Base-by-base conservation (phyloP, 2,888 invertebrate species). In the Rapana venosa region DNA sequence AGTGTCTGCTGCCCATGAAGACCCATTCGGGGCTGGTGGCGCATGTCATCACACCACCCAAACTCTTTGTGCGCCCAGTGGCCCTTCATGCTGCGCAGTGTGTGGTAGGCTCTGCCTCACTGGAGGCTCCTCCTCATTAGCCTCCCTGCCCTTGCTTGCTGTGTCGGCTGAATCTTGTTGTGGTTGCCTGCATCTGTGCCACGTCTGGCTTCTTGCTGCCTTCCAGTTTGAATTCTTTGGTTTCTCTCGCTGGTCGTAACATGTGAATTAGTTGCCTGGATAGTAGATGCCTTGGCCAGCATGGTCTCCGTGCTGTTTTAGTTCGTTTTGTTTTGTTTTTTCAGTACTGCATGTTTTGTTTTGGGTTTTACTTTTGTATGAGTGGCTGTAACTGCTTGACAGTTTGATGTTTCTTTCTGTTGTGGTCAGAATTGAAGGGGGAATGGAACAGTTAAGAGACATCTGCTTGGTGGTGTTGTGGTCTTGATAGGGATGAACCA, bases 1-100 rank as follows among this genome's bases (percentile, higher is more conserved):
- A 94, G 94, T 94, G 94, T 91, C 91, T 94, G 86, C 92, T 94
- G 77, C 94, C 94, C 22, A 93, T 93, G 94, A 93, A 92, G 91
- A 94, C 93, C 4, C 93, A 93, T 77, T 92, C 93, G 87, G 94
- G 94, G 66, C 91, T 93, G 90, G 91, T 93, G 74, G 93, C 93
- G 79, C 94, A 94, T 87, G 93, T 93, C 88, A 93, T 94, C 84
- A 93, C 94, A 17, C 93, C 94, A 36, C 93, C 94, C 35, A 94
- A 94, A 92, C 92, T 94, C 83, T 94, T 94, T 90, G 92, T 93
- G 36, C 93, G 93, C 61, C 94, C 94, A 11, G 93, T 94, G 47
- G 91, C 93, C 26, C 92, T 93, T 70, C 93, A 93, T 89, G 92
- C 91, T 61, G 91, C 93, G 32, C 93, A 93, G 90, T 94, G 94